A percentile compares a stretch with the other conserved stretches of the same genome.
These are phyloP conservation scores for Ellobium chinense DNA, from an alignment of 2,888 invertebrate species.

Conservation along the genomic window DNA sequence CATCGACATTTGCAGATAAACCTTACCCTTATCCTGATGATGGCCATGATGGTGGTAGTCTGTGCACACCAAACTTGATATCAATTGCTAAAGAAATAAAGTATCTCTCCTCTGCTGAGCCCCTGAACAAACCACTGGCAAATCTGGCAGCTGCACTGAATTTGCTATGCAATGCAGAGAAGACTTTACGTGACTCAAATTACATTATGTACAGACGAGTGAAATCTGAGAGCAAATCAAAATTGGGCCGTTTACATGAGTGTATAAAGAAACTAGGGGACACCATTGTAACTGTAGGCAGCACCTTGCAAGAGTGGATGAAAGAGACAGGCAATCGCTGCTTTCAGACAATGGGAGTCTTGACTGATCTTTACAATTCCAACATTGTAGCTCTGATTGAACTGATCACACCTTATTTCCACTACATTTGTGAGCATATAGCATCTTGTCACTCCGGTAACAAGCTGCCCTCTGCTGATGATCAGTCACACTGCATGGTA, in stretches of 20 bases:
- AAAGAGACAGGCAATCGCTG: constrained; percentile 25
- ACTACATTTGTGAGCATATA: constrained; percentile 34
- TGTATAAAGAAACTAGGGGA: constrained; percentile 34
- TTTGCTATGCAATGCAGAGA: constrained; percentile 34
- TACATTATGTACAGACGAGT: constrained; percentile 27
- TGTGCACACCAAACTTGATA: constrained; percentile 13
- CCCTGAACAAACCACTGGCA: constrained; percentile 35
- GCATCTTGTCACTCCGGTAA: constrained; percentile 32
- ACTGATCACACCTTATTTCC: constrained; percentile 39
- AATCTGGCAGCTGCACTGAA: constrained; percentile 23
- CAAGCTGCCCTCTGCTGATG: constrained; percentile 3
- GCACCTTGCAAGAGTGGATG: constrained; percentile 20
- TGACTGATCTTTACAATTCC: constrained; percentile 33
- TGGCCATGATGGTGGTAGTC: neutral
- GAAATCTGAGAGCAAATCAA: constrained; percentile 23
- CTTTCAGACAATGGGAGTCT: constrained; percentile 34
- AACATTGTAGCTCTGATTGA: constrained; percentile 33
- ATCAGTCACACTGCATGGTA: neutral
- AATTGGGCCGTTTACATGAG: constrained; percentile 21
- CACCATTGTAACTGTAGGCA: constrained; percentile 7
- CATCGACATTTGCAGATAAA: neutral
- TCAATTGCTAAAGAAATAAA: constrained; percentile 27
- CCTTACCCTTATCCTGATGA: neutral
- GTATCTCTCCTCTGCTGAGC: constrained; percentile 16
- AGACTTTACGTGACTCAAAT: constrained; percentile 22